Evolutionary conservation across 2,113 vertebrate species (phyloP).

Genomic region (Nicator chloris): DNA sequence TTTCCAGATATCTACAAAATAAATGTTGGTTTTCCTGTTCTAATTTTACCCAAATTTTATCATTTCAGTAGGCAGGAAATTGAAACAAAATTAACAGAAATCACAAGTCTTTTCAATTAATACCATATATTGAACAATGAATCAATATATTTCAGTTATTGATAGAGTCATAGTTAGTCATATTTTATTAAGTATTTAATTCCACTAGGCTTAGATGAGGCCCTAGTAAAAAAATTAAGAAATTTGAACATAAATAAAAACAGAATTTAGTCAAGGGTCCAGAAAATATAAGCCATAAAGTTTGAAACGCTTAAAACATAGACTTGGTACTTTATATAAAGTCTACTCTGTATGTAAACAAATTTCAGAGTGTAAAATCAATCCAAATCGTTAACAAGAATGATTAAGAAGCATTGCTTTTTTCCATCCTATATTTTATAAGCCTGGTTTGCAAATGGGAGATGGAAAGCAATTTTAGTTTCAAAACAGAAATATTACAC

Average conservation of each 20-base stretch:
- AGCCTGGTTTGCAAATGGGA: background rate
- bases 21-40: background rate
- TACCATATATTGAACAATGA: background rate
- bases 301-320: background rate
- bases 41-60: background rate
- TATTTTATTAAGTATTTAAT: background rate
- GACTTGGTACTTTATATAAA: background rate
- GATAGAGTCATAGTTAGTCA: background rate
- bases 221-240: background rate
- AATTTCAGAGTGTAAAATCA: background rate
- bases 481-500: background rate
- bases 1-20: background rate
- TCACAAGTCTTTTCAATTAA: background rate
- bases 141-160: background rate
- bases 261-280: background rate
- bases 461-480: background rate
- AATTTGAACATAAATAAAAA: background rate
- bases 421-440: background rate
- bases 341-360: background rate
- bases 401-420: background rate
- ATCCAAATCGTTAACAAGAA: background rate
- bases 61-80: background rate
- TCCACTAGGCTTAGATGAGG: background rate
- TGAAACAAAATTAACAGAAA: background rate
- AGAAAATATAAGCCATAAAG: background rate